Evolutionary conservation across 2,113 vertebrate species (phyloP).

Genomic region (Cinclus cinclus): DNA sequence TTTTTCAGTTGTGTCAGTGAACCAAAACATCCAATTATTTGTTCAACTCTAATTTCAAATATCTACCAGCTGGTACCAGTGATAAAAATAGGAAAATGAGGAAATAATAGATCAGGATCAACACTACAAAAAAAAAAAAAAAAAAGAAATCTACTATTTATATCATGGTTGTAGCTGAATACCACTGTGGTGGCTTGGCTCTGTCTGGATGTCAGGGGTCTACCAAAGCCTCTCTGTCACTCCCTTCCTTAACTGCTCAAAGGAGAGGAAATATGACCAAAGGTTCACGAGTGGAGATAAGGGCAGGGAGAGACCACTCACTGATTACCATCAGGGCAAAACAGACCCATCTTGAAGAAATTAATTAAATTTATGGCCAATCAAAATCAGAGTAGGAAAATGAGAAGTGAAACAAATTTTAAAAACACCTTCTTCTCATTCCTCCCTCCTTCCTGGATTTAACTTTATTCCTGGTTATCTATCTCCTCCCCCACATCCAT

Average conservation of each 20-base stretch:
- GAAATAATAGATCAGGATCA: constrained; percentile 21
- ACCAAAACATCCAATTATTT: constrained; percentile 62
- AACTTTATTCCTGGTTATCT: not conserved
- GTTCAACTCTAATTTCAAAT: constrained; percentile 52
- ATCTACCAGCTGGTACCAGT: constrained; percentile 37
- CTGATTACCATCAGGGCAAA: not conserved
- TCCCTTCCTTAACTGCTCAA: not conserved
- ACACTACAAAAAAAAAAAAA: not conserved
- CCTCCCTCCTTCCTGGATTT: not conserved
- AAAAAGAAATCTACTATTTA: not conserved
- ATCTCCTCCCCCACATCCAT: not conserved
- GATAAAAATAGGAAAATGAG: constrained; percentile 33
- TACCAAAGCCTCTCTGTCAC: not conserved
- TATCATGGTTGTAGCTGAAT: not conserved
- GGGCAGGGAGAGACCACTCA: not conserved
- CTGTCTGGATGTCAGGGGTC: not conserved
- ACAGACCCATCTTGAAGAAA: not conserved
- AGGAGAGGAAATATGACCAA: not conserved
- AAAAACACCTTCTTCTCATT: not conserved
- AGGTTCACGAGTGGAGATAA: not conserved
- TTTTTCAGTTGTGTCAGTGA: constrained; percentile 40
- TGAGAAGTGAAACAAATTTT: not conserved
- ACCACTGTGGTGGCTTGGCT: not conserved
- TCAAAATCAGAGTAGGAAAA: not conserved
- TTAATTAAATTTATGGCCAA: not conserved